Percentiles rank a stretch among this genome's conserved stretches.
Evolutionary conservation across 2,888 invertebrate genomes (phyloP).

Genomic region (Drosophila stalkeri): DNA sequence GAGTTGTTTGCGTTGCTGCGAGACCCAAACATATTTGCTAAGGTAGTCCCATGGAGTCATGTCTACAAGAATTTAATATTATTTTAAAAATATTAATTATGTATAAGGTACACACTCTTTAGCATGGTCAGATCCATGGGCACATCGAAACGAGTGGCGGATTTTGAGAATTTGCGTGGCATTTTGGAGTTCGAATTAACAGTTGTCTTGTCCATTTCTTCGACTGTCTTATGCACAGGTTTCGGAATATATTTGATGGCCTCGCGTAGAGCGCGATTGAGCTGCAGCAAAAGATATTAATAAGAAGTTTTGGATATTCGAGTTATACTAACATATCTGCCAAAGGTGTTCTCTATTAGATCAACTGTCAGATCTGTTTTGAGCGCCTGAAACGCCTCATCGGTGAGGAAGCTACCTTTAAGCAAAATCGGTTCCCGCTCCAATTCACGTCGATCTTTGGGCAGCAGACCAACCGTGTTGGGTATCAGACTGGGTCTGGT

Average conservation of each 20-base stretch:
- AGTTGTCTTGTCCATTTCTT: slow-evolving; percentile 66
- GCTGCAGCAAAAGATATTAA: slow-evolving; percentile 51
- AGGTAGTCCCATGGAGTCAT: slow-evolving; percentile 90
- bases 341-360: slow-evolving; percentile 84
- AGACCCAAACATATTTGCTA: slow-evolving; percentile 88
- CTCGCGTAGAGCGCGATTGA: slow-evolving; percentile 83
- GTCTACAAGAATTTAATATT: slow-evolving; percentile 84
- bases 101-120: slow-evolving; percentile 42
- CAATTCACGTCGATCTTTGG: slow-evolving; percentile 76
- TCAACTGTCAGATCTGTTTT: slow-evolving; percentile 84
- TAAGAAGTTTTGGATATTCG: neutral
- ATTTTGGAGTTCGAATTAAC: slow-evolving; percentile 85
- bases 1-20: slow-evolving; percentile 86
- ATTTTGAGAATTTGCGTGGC: slow-evolving; percentile 91
- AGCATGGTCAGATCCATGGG: slow-evolving; percentile 89
- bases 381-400: slow-evolving; percentile 83
- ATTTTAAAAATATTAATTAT: slow-evolving; percentile 17
- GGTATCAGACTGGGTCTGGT: slow-evolving; percentile 88
- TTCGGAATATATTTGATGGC: slow-evolving; percentile 82
- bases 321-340: slow-evolving; percentile 78
- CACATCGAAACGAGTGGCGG: slow-evolving; percentile 90
- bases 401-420: slow-evolving; percentile 84
- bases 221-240: slow-evolving; percentile 42
- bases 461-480: slow-evolving; percentile 74
- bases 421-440: slow-evolving; percentile 83